Evolutionary conservation across 2,113 vertebrate species (phyloP), one percentile per base, ranked within the genome.

Genomic region (Australoheros scitulus): DNA sequence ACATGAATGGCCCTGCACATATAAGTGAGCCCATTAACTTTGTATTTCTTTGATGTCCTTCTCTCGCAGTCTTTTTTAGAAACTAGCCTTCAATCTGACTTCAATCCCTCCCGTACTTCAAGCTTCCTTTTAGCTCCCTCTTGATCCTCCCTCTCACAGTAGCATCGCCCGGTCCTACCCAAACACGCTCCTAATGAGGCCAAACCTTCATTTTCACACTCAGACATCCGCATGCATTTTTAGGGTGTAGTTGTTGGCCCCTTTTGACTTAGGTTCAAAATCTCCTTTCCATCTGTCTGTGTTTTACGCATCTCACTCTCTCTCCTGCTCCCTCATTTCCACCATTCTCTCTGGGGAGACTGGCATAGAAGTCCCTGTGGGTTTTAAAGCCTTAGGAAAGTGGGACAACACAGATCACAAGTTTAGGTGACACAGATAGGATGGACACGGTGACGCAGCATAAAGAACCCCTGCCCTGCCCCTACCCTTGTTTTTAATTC

Each of bases 181-280:
- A 88, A 89, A 91, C 91, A 87, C 87, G 83, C 65, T 85, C 81
- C 75, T 92, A 92, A 94, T 91, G 91, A 94, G 92, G 89, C 86
- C 90, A 90, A 80, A 83, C 65, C 86, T 81, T 61, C 17, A 22
- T 72, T 83, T 90, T 84, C 60, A 63, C 84, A 76, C 75, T 59
- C 77, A 59, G 50, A 75, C 70, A 32, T 55, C 50, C 80, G 80
- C 65, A 18, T 14, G 63, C 55, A 77, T 60, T 88, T 75, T 77
- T 77, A 64, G 72, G 80, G 41, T 64, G 76, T 22, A 60, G 64
- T 34, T 68, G 55, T 47, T 24, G n/a, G 29, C 65, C 36, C 80
- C 59, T 70, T 6, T 15, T 79, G 82, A 68, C 80, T 88, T 38
- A 60, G 47, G 57, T 64, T 22, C 65, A 84, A 87, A 87, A 91